Base-by-base conservation (phyloP, 23 tunicate genomes). In the Halocynthia roretzi region DNA sequence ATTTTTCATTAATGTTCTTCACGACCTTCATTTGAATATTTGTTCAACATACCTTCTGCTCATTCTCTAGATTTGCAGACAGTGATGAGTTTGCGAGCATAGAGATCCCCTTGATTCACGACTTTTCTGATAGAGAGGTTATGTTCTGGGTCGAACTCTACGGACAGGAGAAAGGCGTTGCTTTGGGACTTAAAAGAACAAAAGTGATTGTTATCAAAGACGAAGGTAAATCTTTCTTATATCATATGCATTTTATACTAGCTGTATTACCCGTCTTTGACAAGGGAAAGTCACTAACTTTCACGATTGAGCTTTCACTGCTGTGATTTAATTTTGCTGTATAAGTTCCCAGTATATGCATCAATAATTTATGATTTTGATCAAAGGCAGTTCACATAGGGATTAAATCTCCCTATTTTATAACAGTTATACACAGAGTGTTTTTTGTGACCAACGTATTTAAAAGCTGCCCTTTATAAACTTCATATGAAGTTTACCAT, bases 131-230 rank as follows among this genome's bases (percentile, higher is more conserved):
- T 12, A 83, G 84, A 52, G 96, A 96, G 66, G 73, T 72, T 53
- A 58, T 83, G 56, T 96, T 96, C 65, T 89, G 96, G 96, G 96
- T 96, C 53, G 99, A 96, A 80, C 87, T 96, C 6, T 77, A 80
- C 61, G 86, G 83, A 7, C 89, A 85, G 66, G 96, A 91, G 50
- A 83, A 78, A 51, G 96, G 95, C 15, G 84, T 89, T 22, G 96
- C 95, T 7, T 82, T 96, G 15, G 99, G 99, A 18, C 68, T 85
- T 68, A 85, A 85, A 77, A 79, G 99, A 76, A 96, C 96, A 31
- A 96, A 86, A 79, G 93, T 96, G 15, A 80, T 96, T 54, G 93
- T 96, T 21, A 96, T 96, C 61, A 89, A 96, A 82, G 99, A 96
- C 72, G 99, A 96, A 80, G 98, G 98, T 92, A 20, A 62, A 74